These are phyloP conservation scores for Acanthacorydalis orientalis DNA, from an alignment of 2,888 invertebrate species.

Conservation along the genomic window DNA sequence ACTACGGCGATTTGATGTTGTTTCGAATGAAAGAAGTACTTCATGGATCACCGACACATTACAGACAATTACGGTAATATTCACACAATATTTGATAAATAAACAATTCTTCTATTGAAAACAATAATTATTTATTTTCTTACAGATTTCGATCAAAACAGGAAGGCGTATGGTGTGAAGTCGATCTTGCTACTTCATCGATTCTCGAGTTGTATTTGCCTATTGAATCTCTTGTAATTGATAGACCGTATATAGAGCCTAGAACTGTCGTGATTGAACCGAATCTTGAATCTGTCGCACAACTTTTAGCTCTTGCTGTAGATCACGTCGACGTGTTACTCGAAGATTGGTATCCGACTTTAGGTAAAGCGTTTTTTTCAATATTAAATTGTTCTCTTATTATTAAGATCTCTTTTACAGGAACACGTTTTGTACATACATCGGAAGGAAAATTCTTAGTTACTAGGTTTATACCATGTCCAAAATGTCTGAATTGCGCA, in stretches of 20 bases:
- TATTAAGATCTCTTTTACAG: conserved; percentile 22
- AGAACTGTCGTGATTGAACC: conserved; percentile 52
- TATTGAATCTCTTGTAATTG: conserved; percentile 42
- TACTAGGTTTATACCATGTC: conserved; percentile 84
- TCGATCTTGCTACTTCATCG: conserved; percentile 63
- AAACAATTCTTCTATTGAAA: not conserved
- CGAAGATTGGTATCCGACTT: conserved; percentile 96
- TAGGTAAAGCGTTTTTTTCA: conserved; percentile 28
- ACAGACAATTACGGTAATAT: conserved; percentile 19
- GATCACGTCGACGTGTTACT: conserved; percentile 91
- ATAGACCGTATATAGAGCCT: conserved; percentile 23
- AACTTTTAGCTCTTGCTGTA: conserved; percentile 71
- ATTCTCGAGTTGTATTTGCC: conserved; percentile 78
- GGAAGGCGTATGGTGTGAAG: conserved; percentile 73
- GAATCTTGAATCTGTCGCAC: conserved; percentile 60
- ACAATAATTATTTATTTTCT: conserved; percentile 4
- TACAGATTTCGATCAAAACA: conserved; percentile 55
- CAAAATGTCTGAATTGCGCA: conserved; percentile 54
- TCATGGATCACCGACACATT: conserved; percentile 33
- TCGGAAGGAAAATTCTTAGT: conserved; percentile 91
- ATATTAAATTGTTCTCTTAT: not conserved
- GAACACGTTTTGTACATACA: conserved; percentile 94
- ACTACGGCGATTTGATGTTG: conserved; percentile 65
- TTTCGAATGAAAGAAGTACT: conserved; percentile 67
- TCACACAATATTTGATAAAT: not conserved